A percentile compares a stretch with the other conserved stretches of the same genome.
These are phyloP conservation scores for Darevskia nairensis DNA, from an alignment of 2,797 vertebrate species.

Conservation along the genomic window DNA sequence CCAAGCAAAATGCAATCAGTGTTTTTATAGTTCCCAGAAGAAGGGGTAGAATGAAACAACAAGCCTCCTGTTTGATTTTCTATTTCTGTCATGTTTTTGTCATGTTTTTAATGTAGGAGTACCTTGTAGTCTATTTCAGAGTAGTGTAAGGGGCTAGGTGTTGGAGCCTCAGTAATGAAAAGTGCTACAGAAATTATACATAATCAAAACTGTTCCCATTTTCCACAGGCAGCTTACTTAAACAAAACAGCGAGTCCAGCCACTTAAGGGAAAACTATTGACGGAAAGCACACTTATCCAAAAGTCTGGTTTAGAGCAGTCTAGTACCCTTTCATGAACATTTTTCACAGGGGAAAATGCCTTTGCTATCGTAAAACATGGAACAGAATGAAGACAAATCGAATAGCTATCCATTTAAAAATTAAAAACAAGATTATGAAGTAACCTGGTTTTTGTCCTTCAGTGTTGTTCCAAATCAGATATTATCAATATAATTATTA, in stretches of 20 bases:
- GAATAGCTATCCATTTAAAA: neutral
- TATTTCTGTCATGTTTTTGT: neutral
- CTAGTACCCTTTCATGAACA: neutral
- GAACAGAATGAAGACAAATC: neutral
- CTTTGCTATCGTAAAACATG: neutral
- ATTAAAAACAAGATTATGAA: neutral
- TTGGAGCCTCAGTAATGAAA: neutral
- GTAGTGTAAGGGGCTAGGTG: neutral
- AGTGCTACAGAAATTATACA: neutral
- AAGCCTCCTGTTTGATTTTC: constrained; percentile 40
- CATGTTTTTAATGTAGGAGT: neutral
- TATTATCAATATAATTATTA: neutral
- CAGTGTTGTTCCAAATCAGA: constrained; percentile 23
- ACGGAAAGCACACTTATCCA: neutral
- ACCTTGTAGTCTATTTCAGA: neutral
- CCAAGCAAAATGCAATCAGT: constrained; percentile 21
- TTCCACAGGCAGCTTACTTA: constrained; percentile 7
- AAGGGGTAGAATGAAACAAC: constrained; percentile 51
- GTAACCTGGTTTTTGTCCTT: neutral
- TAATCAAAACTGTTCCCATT: constrained; percentile 19
- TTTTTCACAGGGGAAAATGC: neutral
- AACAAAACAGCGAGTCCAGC: neutral
- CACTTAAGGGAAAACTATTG: neutral
- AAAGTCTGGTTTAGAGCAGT: neutral
- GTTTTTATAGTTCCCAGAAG: constrained; percentile 52